Base-by-base conservation (phyloP, 1,140 invertebrate genomes). In the Procambarus clarkii region DNA sequence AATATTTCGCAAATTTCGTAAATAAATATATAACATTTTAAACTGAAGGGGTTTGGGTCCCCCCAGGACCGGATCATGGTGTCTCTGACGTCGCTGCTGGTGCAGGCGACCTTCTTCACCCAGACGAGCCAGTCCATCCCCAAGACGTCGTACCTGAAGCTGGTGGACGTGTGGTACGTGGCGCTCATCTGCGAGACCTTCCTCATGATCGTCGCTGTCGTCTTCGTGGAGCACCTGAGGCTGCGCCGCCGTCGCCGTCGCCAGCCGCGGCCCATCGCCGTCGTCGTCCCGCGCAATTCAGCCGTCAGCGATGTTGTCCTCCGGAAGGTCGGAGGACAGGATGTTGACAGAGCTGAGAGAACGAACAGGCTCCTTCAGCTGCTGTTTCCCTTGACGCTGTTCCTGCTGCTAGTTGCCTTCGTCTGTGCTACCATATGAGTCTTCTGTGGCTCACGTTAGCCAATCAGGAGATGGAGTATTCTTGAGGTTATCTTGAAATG, bases 131-230 rank as follows among this genome's bases (percentile, higher is more conserved):
- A 71, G 15, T 79, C 54, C 15, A 92, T 88, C 18, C 86, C 86
- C 13, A 84, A 85, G 48, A 92, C 86, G 3, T 69, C 86, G 4
- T 92, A 88, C 80, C 80, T 88, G 24, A 88, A 92, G 80, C 92
- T 92, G 9, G 60, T 92, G 1, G 92, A 92, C 60, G 87, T 90
- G 18, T 92, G 92, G 92, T 92, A 89, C 45, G 92, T 92, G 48
- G 54, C 87, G 1, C 78, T 83, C 74, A 92, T 92, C 77, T 34
- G 71, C 18, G 46, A 48, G 21, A 69, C 84, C 64, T 92, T 92
- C 74, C 44, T 85, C n/a, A 86, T 92, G 15, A 86, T 92, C 34
- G 44, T 92, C 5, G 58, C 84, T 7, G n/a, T 89, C 3, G 92
- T 92, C 18, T 48, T 74, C 46, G 50, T 86, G 15, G 84, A 86